Evolutionary conservation across 2,113 vertebrate genomes (phyloP).

Genomic region (Megaceryle maxima): DNA sequence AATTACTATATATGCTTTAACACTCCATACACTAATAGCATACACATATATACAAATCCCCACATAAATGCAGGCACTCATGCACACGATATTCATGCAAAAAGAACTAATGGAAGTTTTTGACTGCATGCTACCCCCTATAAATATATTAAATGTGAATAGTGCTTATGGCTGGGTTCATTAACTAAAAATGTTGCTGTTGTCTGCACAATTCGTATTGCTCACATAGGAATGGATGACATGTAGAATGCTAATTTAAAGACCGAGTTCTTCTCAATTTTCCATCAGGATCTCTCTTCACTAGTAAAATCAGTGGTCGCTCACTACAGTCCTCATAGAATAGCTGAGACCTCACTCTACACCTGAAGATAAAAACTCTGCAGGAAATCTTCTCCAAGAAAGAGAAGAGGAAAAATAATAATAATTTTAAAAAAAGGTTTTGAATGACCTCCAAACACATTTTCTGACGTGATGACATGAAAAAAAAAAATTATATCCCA

Average conservation of each 20-base stretch:
- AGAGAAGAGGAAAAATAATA: not conserved
- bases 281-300: not conserved
- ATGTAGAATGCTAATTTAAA: conserved; percentile 7
- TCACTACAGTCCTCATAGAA: not conserved
- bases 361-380: not conserved
- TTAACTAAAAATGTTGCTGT: conserved; percentile 22
- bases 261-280: not conserved
- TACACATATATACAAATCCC: conserved; percentile 1
- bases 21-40: not conserved
- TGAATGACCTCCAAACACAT: not conserved
- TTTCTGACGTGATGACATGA: not conserved
- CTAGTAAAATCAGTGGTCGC: not conserved
- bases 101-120: conserved; percentile 53
- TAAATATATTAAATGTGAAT: conserved; percentile 14
- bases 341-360: not conserved
- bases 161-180: not conserved
- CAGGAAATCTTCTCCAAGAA: not conserved
- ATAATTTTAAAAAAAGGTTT: not conserved
- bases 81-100: conserved; percentile 28
- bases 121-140: conserved; percentile 25
- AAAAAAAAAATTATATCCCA: not conserved
- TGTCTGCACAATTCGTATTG: not conserved
- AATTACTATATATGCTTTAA: not conserved
- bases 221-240: not conserved
- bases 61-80: not conserved